Conservation (phyloP, 2,113 vertebrate genomes). For the Phylloscopus trochilus region DNA sequence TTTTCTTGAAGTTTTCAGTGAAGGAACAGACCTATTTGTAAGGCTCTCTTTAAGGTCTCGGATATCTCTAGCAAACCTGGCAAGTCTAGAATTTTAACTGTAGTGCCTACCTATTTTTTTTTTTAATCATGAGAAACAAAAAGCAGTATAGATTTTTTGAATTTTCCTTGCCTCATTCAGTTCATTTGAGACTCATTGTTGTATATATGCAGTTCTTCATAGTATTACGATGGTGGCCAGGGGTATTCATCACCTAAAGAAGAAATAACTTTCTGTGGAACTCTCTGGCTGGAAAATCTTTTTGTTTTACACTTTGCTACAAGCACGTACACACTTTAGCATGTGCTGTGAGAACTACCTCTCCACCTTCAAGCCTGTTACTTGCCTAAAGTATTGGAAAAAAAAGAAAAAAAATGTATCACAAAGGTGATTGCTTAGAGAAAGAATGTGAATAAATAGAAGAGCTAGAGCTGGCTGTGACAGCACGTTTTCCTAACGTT, state of each 20-base stretch:
- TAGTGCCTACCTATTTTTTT: not conserved
- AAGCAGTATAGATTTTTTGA: not conserved
- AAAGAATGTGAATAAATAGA: constrained; percentile 36
- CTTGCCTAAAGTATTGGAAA: not conserved
- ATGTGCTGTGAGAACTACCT: not conserved
- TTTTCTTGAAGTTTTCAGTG: not conserved
- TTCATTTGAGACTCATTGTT: not conserved
- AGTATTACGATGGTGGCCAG: not conserved
- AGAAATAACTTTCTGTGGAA: not conserved
- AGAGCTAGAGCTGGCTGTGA: not conserved
- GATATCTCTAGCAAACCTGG: not conserved
- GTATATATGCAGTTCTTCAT: not conserved
- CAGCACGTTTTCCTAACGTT: not conserved
- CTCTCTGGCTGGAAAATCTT: not conserved
- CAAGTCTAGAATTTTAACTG: not conserved
- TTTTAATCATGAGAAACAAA: not conserved
- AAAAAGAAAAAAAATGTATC: not conserved
- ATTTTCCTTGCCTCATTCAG: not conserved
- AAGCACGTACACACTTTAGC: not conserved
- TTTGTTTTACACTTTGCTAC: not conserved
- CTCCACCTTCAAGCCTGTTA: not conserved
- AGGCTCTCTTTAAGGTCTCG: not conserved
- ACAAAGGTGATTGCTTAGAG: constrained; percentile 21
- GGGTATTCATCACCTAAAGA: not conserved
- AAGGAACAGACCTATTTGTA: constrained; percentile 30